Evolutionary conservation across 2,888 invertebrate species (phyloP).

Genomic region (Clitarchus hookeri): DNA sequence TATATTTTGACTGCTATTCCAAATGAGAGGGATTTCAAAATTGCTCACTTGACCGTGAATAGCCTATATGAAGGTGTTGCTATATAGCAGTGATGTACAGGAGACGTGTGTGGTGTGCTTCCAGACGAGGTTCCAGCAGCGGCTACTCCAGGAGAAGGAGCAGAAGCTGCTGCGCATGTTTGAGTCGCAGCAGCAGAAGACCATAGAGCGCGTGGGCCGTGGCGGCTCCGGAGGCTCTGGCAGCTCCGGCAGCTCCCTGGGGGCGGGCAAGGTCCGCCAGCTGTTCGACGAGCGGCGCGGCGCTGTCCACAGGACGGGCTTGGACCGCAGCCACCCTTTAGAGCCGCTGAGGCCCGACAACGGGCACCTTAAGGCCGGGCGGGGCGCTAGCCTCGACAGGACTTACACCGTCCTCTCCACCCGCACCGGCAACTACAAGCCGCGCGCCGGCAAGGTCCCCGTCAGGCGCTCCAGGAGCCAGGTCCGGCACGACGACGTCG

Average conservation of each 20-base stretch:
- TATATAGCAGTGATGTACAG: background rate
- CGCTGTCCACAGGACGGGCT: constrained; percentile 40
- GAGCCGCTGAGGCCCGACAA: constrained; percentile 64
- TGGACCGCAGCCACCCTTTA: constrained; percentile 78
- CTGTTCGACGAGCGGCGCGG: constrained; percentile 74
- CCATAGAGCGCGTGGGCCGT: constrained; percentile 62
- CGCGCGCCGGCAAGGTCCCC: constrained; percentile 27
- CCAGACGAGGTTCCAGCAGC: constrained; percentile 83
- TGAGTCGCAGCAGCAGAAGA: constrained; percentile 69
- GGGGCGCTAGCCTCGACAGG: constrained; percentile 38
- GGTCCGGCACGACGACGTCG: constrained; percentile 24
- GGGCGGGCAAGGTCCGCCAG: constrained; percentile 69
- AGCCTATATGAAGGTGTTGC: constrained; percentile 23
- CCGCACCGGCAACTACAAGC: constrained; percentile 21
- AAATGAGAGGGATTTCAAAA: too few species aligned
- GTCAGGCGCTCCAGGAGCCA: constrained; percentile 37
- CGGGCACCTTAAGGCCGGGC: constrained; percentile 16
- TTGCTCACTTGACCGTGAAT: too few species aligned
- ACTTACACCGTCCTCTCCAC: constrained; percentile 25
- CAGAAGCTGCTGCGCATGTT: constrained; percentile 73
- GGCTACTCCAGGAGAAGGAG: constrained; percentile 79
- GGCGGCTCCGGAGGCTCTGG: constrained; percentile 45
- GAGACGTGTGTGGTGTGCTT: constrained; percentile 44
- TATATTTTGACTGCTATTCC: too few species aligned
- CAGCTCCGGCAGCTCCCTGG: constrained; percentile 44